Evolutionary conservation across 1,140 invertebrate genomes (phyloP).

Genomic region (Leucophenga varia): DNA sequence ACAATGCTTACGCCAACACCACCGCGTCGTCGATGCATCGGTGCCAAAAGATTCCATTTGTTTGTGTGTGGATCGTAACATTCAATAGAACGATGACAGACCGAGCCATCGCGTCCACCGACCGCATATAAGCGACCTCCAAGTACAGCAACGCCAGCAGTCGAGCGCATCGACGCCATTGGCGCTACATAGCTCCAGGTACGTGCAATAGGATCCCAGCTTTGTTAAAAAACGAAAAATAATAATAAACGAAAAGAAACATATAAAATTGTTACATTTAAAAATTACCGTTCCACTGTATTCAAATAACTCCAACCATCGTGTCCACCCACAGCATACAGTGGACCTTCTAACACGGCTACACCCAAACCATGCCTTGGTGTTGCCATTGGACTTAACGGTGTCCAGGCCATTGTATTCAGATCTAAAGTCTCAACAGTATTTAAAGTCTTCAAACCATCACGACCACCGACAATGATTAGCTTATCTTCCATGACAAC

Average conservation of each 20-base stretch:
- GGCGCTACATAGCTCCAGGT: slow-evolving; percentile 86
- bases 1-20: slow-evolving; percentile 72
- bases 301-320: slow-evolving; percentile 95
- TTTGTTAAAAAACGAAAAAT: slow-evolving; percentile 21
- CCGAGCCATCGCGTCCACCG: slow-evolving; percentile 88
- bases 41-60: slow-evolving; percentile 83
- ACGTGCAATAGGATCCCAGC: slow-evolving; percentile 83
- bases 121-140: slow-evolving; percentile 86
- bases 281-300: slow-evolving; percentile 77
- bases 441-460: slow-evolving; percentile 91
- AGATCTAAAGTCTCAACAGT: slow-evolving; percentile 83
- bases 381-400: slow-evolving; percentile 86
- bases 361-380: slow-evolving; percentile 89
- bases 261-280: not conserved
- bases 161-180: slow-evolving; percentile 83
- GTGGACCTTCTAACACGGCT: slow-evolving; percentile 80
- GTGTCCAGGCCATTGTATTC: slow-evolving; percentile 75
- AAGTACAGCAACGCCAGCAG: slow-evolving; percentile 86
- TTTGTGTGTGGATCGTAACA: slow-evolving; percentile 90
- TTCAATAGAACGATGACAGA: slow-evolving; percentile 89
- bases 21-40: slow-evolving; percentile 85
- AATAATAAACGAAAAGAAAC: not conserved
- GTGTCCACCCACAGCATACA: slow-evolving; percentile 94
- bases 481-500: slow-evolving; percentile 83
- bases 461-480: slow-evolving; percentile 80